A percentile compares a stretch with the other conserved stretches of the same genome.
Evolutionary conservation across 1,140 invertebrate species (phyloP).

Genomic region (Bombus cullumanus): DNA sequence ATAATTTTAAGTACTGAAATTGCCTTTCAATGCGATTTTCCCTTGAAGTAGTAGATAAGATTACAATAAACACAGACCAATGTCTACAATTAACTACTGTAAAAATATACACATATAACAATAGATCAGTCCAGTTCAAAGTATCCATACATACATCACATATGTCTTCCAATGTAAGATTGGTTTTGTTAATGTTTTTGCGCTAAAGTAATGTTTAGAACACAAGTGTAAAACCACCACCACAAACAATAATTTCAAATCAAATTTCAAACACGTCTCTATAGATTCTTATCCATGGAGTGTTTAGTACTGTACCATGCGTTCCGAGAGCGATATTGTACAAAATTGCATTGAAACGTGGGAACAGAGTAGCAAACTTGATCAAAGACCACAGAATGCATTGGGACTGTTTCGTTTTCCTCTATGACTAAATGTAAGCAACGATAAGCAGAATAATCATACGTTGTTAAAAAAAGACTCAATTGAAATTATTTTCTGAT

Average conservation of each 20-base stretch:
- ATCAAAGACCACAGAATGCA: slow-evolving; percentile 44
- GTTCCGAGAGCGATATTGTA: slow-evolving; percentile 43
- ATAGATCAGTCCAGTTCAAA: slow-evolving; percentile 21
- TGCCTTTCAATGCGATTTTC: background rate
- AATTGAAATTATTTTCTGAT: slow-evolving; percentile 29
- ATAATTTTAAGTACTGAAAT: background rate
- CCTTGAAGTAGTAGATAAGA: background rate
- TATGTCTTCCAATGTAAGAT: slow-evolving; percentile 14
- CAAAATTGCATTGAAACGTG: slow-evolving; percentile 16
- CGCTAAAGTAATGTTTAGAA: slow-evolving; percentile 14
- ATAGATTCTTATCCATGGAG: slow-evolving; percentile 52
- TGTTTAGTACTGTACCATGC: slow-evolving; percentile 69
- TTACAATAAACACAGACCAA: slow-evolving; percentile 33
- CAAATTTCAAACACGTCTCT: slow-evolving; percentile 32
- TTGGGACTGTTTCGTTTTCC: slow-evolving; percentile 61
- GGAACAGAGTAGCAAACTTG: slow-evolving; percentile 5
- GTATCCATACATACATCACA: slow-evolving; percentile 24
- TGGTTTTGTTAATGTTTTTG: slow-evolving; percentile 31
- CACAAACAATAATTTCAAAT: slow-evolving; percentile 31
- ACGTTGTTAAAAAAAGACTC: slow-evolving; percentile 35
- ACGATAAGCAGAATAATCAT: slow-evolving; percentile 58
- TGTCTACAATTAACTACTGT: slow-evolving; percentile 25
- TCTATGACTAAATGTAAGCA: slow-evolving; percentile 55
- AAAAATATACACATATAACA: slow-evolving; percentile 24
- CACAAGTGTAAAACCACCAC: slow-evolving; percentile 55